Percentiles rank a stretch among this genome's conserved stretches.
phyloP scores from a whole-genome alignment of 2,797 vertebrate genomes.

The Furcifer pardalis region DNA sequence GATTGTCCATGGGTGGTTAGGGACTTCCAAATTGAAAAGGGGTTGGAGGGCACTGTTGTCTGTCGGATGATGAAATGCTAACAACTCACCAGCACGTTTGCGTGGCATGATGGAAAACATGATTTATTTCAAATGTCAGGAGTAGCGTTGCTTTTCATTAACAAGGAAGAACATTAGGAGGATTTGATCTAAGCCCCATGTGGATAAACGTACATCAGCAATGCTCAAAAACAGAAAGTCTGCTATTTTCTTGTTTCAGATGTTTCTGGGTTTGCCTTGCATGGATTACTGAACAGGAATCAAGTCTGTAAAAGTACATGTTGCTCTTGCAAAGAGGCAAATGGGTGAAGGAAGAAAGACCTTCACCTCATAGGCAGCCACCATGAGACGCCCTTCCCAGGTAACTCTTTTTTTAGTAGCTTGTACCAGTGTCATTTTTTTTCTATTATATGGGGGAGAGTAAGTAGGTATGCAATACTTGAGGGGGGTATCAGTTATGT shows the following conservation, averaged over 20 bases:
- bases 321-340: background rate
- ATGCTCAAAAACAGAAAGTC: conserved; percentile 5
- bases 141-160: conserved; percentile 52
- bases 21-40: conserved; percentile 66
- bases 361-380: background rate
- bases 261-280: background rate
- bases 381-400: no score
- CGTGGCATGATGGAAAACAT: conserved; percentile 45
- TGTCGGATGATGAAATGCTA: conserved; percentile 44
- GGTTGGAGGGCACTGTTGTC: conserved; percentile 46
- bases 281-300: background rate
- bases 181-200: conserved; percentile 11
- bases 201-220: conserved; percentile 12
- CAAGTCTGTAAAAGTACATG: background rate
- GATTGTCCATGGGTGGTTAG: conserved; percentile 56
- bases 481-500: no score
- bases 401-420: no score
- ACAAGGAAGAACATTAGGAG: conserved; percentile 28
- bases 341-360: background rate
- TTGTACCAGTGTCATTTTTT: no score
- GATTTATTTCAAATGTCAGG: conserved; percentile 54
- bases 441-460: no score
- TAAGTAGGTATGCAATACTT: no score
- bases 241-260: background rate
- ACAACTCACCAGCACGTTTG: conserved; percentile 39